Conservation (phyloP, 2,113 vertebrate species). For the Lophius piscatorius region DNA sequence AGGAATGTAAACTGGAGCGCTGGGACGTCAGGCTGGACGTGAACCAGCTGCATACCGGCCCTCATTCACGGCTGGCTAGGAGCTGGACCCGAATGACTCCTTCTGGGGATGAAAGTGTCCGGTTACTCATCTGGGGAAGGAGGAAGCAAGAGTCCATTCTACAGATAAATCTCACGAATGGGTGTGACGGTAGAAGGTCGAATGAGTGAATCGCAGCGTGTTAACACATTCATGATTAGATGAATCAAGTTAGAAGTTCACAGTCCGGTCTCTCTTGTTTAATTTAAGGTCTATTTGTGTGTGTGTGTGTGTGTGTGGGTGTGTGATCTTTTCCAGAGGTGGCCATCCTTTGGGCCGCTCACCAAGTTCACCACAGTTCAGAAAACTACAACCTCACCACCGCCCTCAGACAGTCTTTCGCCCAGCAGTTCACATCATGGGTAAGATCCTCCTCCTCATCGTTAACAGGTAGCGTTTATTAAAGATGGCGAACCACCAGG, state of each 20-base stretch:
- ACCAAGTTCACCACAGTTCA: constrained; percentile 94
- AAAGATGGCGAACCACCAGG: too few relatives aligned
- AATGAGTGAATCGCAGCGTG: constrained; percentile 8
- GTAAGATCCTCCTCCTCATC: constrained; percentile 76
- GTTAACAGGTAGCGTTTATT: too few relatives aligned
- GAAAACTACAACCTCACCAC: constrained; percentile 94
- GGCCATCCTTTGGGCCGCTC: constrained; percentile 91
- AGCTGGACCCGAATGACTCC: constrained; percentile 25
- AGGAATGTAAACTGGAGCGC: constrained; percentile 72
- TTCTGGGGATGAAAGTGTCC: constrained; percentile 31
- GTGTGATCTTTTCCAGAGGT: constrained; percentile 81
- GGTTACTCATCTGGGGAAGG: constrained; percentile 38
- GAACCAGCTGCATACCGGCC: constrained; percentile 55
- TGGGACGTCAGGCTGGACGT: constrained; percentile 51
- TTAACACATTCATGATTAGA: neutral
- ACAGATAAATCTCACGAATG: constrained; percentile 45
- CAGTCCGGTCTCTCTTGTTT: neutral
- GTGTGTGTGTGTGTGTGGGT: too few relatives aligned
- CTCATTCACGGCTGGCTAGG: constrained; percentile 19
- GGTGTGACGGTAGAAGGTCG: constrained; percentile 18
- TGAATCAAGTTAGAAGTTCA: constrained; percentile 8
- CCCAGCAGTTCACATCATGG: constrained; percentile 89
- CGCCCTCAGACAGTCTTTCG: constrained; percentile 87
- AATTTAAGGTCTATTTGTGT: neutral
- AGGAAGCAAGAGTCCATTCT: constrained; percentile 14